phyloP scores from a whole-genome alignment of 2,888 invertebrate species.

The Nomada fucata region DNA sequence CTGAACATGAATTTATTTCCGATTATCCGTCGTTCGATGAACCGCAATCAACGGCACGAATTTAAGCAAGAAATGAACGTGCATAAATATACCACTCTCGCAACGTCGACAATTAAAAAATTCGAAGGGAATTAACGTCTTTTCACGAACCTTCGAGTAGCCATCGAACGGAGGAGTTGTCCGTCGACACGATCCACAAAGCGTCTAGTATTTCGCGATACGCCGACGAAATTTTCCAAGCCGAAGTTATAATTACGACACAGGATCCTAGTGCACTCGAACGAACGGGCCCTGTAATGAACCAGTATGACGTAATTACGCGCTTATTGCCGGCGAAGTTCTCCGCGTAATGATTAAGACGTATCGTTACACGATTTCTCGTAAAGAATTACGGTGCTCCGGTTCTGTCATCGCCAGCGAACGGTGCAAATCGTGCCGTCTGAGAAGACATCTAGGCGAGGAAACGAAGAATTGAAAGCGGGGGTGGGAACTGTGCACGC shows the following conservation, averaged over 20 bases:
- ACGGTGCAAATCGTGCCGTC: conserved; percentile 25
- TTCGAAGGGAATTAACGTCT: too few species aligned
- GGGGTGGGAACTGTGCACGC: conserved; percentile 29
- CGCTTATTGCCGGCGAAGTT: conserved; percentile 21
- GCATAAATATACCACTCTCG: too few species aligned
- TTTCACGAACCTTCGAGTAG: too few species aligned
- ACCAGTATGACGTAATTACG: conserved; percentile 29
- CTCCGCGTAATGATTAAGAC: conserved; percentile 24
- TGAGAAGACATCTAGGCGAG: background rate
- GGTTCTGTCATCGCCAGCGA: background rate
- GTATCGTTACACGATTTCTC: conserved; percentile 14
- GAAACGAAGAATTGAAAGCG: conserved; percentile 24
- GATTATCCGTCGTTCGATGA: too few species aligned
- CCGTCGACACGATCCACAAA: background rate
- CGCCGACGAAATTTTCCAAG: background rate
- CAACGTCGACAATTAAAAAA: too few species aligned
- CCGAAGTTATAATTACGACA: conserved; percentile 44
- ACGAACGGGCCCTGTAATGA: conserved; percentile 22
- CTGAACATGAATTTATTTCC: too few species aligned
- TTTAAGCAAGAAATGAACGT: too few species aligned
- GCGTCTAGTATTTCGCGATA: background rate
- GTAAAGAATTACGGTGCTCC: background rate
- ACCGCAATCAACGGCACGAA: too few species aligned
- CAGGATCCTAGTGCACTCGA: conserved; percentile 18
- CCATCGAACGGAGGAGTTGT: background rate